Evolutionary conservation across 2,797 vertebrate species (phyloP).

Genomic region (Meda fulgida): DNA sequence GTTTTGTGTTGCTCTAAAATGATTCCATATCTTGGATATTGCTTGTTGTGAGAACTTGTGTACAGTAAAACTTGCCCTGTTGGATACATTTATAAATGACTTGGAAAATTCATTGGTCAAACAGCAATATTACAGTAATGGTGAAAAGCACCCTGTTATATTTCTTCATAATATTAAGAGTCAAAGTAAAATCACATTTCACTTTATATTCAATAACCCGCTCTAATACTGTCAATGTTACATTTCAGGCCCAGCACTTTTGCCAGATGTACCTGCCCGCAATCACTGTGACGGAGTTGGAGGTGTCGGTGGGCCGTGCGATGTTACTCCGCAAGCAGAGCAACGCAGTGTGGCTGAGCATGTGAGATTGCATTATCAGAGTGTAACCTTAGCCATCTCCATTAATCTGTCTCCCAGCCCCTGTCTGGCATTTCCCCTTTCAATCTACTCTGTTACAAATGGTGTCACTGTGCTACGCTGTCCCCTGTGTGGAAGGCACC

Average conservation of each 20-base stretch:
- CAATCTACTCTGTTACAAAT: constrained; percentile 40
- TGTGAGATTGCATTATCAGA: constrained; percentile 75
- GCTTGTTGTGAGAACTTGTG: background rate
- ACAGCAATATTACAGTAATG: background rate
- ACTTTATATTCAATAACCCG: background rate
- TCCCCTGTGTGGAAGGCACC: constrained; percentile 35
- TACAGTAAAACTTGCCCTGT: background rate
- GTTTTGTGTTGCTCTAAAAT: background rate
- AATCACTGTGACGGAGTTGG: constrained; percentile 82
- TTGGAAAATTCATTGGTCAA: background rate
- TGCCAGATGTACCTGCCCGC: constrained; percentile 92
- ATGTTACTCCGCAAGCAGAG: constrained; percentile 82
- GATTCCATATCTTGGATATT: background rate
- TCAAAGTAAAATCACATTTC: background rate
- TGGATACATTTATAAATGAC: background rate
- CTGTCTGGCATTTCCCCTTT: constrained; percentile 7
- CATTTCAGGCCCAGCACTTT: constrained; percentile 86
- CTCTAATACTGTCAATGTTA: background rate
- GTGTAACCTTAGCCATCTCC: background rate
- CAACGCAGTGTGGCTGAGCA: constrained; percentile 76
- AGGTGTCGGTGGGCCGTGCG: constrained; percentile 86
- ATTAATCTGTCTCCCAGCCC: background rate
- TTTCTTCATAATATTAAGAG: background rate
- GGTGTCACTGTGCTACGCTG: constrained; percentile 43
- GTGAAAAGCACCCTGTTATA: background rate